A percentile compares a stretch with the other conserved stretches of the same genome.
Conservation (phyloP, 2,888 invertebrate genomes). For the Caenorhabditis becei region DNA sequence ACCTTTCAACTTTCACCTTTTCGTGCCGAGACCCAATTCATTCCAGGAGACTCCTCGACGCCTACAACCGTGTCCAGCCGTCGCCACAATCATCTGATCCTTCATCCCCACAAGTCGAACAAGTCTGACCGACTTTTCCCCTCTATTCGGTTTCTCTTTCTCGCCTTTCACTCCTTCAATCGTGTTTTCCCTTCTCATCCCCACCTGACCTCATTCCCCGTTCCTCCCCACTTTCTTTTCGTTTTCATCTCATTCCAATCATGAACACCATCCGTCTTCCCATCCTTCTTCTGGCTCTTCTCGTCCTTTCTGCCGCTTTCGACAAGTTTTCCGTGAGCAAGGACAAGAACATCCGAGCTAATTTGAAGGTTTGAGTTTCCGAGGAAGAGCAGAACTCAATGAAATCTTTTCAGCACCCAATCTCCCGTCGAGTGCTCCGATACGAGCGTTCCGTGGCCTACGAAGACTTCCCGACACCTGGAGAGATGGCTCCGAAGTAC, state of each 20-base stretch:
- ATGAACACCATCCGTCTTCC: constrained; percentile 23
- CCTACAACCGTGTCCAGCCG: constrained; percentile 42
- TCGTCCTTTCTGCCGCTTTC: constrained; percentile 30
- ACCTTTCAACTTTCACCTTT: background rate
- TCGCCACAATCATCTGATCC: constrained; percentile 16
- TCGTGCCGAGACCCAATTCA: background rate
- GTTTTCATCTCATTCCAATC: constrained; percentile 19
- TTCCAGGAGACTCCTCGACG: constrained; percentile 52
- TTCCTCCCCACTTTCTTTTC: constrained; percentile 3
- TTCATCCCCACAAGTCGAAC: constrained; percentile 33
- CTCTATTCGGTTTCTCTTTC: constrained; percentile 6
- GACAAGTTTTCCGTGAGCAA: constrained; percentile 58
- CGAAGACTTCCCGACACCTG: constrained; percentile 56
- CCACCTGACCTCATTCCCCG: constrained; percentile 52
- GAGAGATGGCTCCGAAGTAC: constrained; percentile 50
- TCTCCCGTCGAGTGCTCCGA: constrained; percentile 60
- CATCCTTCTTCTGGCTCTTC: constrained; percentile 25
- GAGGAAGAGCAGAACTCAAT: background rate
- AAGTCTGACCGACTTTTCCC: constrained; percentile 50
- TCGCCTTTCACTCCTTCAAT: constrained; percentile 7
- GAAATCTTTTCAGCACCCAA: constrained; percentile 44
- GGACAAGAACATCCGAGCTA: constrained; percentile 48
- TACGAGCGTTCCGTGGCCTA: constrained; percentile 57
- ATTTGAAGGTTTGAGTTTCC: constrained; percentile 37
- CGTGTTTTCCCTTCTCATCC: constrained; percentile 34